Evolutionary conservation across 2,113 vertebrate genomes (phyloP), one percentile per base, ranked within the genome.

Genomic region (Lota lota): DNA sequence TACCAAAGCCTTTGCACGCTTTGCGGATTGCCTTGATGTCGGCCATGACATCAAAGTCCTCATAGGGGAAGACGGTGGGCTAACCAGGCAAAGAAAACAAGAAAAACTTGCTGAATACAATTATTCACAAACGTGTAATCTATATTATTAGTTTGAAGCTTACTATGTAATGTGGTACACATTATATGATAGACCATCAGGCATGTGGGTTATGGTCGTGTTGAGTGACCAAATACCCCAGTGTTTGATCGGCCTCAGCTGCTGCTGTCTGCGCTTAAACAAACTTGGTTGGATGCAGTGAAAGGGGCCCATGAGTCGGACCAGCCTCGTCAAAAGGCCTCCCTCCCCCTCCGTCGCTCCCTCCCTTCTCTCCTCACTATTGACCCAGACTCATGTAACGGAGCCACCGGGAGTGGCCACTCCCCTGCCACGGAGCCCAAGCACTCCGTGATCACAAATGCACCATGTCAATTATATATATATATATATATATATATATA

Each of bases 11-110:
- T 87, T 93, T 93, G 84, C 92, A 93, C 75, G 92, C 92, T 83
- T 93, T 93, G 18, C 91, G 91, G 67, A 93, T 93, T 36, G 81
- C 91, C 84, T 93, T 93, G 64, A 93, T 90, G 80, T 93, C 92
- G 2, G 89, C 90, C 0, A 91, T 15, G 0, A 90, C 92, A 54
- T 93, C 90, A 50, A 93, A 93, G 1, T 89, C 91, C 8, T 90
- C 88, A 19, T 84, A 92, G 64, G 85, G 91, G 24, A 90, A 60
- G 59, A 93, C 61, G 0, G 92, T 93, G n/a, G 92, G 90, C 92
- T 93, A 18, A 1, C 2, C 62, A 58, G 57, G 58, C 16, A 24
- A 64, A 15, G 61, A 53, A 80, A 53, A 50, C 4, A 19, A 21
- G 7, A 22, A 47, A 12, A 11, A 47, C 8, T 47, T 47, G 40